Percentiles rank a stretch among this genome's conserved stretches.
These are phyloP conservation scores for Fregetta grallaria DNA, from an alignment of 2,113 vertebrate species.

Conservation along the genomic window DNA sequence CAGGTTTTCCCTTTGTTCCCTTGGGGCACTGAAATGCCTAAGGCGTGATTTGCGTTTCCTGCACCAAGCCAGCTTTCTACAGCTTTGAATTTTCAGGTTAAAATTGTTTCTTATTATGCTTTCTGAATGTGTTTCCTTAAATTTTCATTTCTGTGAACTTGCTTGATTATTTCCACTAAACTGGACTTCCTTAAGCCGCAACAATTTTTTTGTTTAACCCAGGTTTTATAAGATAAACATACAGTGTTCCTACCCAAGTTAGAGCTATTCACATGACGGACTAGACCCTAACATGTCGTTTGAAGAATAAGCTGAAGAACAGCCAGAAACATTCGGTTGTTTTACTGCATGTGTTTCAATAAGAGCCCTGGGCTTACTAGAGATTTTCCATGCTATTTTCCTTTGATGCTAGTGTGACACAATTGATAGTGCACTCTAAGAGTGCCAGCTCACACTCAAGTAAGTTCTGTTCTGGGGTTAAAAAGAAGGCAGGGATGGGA, in stretches of 20 bases:
- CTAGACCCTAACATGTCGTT: neutral
- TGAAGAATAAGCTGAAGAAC: slow-evolving; percentile 24
- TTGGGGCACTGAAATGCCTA: neutral
- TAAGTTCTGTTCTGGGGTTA: neutral
- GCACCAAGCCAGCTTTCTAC: neutral
- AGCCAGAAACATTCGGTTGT: slow-evolving; percentile 10
- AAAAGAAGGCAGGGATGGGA: neutral
- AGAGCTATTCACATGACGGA: neutral
- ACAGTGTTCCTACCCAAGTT: neutral
- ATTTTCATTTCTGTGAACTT: slow-evolving; percentile 3
- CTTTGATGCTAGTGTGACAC: slow-evolving; percentile 21
- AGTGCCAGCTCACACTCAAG: slow-evolving; percentile 13
- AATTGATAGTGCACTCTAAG: neutral
- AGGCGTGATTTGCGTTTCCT: slow-evolving; percentile 24
- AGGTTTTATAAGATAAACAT: neutral
- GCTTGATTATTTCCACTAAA: neutral
- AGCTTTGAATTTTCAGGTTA: slow-evolving; percentile 45
- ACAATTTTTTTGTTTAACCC: neutral
- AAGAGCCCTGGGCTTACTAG: slow-evolving; percentile 2
- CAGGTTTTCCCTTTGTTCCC: slow-evolving; percentile 20
- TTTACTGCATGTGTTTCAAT: slow-evolving; percentile 31
- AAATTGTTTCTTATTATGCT: slow-evolving; percentile 25
- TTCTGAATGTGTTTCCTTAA: slow-evolving; percentile 17
- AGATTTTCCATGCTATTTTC: slow-evolving; percentile 37
- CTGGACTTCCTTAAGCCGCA: neutral